Evolutionary conservation across 1,140 invertebrate species (phyloP), one percentile per base, ranked within the genome.

Genomic region (Phthorimaea operculella): DNA sequence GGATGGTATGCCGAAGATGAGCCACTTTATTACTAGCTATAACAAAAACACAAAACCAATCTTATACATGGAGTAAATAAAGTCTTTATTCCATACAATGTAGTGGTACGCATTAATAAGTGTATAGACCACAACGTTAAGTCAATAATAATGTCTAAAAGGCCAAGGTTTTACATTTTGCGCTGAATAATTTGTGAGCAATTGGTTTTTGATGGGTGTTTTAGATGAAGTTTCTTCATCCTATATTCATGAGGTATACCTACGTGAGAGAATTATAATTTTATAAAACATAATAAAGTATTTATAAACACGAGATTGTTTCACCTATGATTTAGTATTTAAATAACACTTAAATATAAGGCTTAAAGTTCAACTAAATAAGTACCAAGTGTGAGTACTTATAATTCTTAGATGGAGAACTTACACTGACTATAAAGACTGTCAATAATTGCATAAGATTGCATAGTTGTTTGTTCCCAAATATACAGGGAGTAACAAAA

Each of bases 81-180:
- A 66, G 73, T 57, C 53, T 47, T 70, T 57, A 53, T 56, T 54
- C 33, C 16, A 50, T 51, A 55, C 58, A 48, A 49, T 49, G 54
- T 58, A 45, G n/a, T 68, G 56, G 68, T 51, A 51, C 63, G 66
- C 62, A 53, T 55, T 66, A 70, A 64, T 75, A 71, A 64, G 60
- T 63, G 57, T 58, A 67, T 59, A 68, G 66, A 68, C 64, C 63
- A 59, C 66, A 61, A 63, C 57, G 60, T 54, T 55, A 59, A 74
- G 61, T 66, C 63, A 45, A 71, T 69, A 70, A 68, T 76, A 55
- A 66, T 51, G 62, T 59, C 47, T 55, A 59, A 77, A 82, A 79
- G 72, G 67, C 59, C 76, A 82, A 79, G 79, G 76, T 70, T 68
- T 67, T 42, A 61, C 60, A 59, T 72, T 78, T 76, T 72, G 66